Percentiles rank a stretch among this genome's conserved stretches.
phyloP scores from a whole-genome alignment of 1,140 invertebrate species.

The Diabrotica virgifera region DNA sequence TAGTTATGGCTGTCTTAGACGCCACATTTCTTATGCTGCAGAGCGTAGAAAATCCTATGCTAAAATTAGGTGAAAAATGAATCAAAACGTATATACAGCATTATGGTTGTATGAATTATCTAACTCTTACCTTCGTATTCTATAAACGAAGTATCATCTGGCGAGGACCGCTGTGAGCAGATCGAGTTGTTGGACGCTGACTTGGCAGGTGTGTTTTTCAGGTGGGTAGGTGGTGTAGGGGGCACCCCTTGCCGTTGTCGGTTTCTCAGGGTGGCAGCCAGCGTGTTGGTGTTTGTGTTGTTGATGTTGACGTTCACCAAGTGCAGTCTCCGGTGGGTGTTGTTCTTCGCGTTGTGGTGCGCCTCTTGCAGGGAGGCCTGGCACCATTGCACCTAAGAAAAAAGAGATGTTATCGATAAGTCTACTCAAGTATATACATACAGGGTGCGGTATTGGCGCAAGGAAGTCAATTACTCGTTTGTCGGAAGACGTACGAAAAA shows the following conservation, averaged over 20 bases:
- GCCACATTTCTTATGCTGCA: no score
- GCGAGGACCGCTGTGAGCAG: constrained; percentile 39
- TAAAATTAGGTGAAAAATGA: no score
- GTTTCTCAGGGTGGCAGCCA: constrained; percentile 40
- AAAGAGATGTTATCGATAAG: not conserved
- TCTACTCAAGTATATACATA: no score
- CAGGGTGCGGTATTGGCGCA: no score
- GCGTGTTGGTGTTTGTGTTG: constrained; percentile 35
- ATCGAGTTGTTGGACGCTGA: constrained; percentile 18
- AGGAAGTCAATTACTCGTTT: no score
- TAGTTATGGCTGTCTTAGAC: no score
- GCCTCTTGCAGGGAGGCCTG: constrained; percentile 33
- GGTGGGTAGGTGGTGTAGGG: constrained; percentile 27
- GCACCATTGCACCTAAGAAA: constrained; percentile 44
- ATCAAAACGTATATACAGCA: no score
- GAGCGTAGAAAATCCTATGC: no score
- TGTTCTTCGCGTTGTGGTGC: constrained; percentile 37
- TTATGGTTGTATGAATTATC: not conserved
- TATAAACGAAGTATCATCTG: constrained; percentile 45
- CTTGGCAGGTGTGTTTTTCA: not conserved
- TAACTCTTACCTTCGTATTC: constrained; percentile 48
- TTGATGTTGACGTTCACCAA: constrained; percentile 40
- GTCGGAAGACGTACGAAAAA: no score
- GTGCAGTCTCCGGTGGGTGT: constrained; percentile 33
- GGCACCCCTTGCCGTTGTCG: constrained; percentile 33